phyloP scores from a whole-genome alignment of 1,140 invertebrate genomes.

The Diploscapter pachys region DNA sequence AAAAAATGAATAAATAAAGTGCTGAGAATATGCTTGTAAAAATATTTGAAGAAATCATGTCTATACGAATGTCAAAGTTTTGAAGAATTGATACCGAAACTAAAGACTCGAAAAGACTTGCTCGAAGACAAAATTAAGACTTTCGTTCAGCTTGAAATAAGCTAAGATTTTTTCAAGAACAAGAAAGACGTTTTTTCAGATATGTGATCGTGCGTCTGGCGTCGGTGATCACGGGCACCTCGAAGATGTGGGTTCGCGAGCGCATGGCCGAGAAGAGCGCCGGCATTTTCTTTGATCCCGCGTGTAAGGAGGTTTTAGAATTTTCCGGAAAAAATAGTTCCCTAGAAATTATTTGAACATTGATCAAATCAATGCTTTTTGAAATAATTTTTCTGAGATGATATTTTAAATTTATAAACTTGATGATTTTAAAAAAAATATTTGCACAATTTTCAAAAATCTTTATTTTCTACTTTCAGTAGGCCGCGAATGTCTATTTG shows the following conservation, averaged over 20 bases:
- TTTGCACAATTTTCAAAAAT: background rate
- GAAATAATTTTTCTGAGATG: background rate
- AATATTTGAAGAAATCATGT: no score
- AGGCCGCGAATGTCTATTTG: constrained; percentile 52
- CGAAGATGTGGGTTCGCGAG: constrained; percentile 51
- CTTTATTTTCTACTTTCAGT: constrained; percentile 43
- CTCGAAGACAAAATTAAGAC: no score
- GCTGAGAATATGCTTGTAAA: no score
- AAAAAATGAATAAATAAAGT: background rate
- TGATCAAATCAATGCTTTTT: background rate
- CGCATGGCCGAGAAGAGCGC: constrained; percentile 47
- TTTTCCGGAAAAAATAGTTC: background rate
- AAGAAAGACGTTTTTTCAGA: constrained; percentile 29
- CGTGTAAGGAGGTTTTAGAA: constrained; percentile 41
- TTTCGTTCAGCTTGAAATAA: no score
- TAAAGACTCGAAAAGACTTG: no score
- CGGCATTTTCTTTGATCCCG: constrained; percentile 54
- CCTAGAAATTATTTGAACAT: background rate
- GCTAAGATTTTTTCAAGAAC: no score
- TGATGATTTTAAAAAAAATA: background rate
- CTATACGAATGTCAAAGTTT: no score
- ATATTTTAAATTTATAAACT: background rate
- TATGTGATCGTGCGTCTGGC: constrained; percentile 55
- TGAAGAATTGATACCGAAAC: background rate
- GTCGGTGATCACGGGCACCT: constrained; percentile 51